phyloP scores from a whole-genome alignment of 2,888 invertebrate species.

The Eristalinus sepulchralis region DNA sequence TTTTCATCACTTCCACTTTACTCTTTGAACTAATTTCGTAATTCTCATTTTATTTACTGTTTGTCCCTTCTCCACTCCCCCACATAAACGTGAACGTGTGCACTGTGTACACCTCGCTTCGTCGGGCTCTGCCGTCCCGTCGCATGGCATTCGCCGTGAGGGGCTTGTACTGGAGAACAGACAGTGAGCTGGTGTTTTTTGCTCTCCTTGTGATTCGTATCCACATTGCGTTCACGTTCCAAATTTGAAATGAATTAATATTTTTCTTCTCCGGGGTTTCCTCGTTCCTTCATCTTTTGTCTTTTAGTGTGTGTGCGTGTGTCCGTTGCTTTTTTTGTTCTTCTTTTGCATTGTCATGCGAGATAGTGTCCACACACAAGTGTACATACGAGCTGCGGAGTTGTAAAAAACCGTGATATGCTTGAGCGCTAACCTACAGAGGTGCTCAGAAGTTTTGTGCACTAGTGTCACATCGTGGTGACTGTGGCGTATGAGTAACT shows the following conservation, averaged over 20 bases:
- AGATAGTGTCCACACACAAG: constrained; percentile 18
- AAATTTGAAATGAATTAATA: constrained; percentile 66
- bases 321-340: constrained; percentile 28
- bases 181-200: constrained; percentile 23
- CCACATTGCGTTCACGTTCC: constrained; percentile 21
- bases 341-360: constrained; percentile 51
- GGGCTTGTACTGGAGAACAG: not conserved
- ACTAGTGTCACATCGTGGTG: not conserved
- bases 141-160: constrained; percentile 18
- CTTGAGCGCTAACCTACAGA: constrained; percentile 44
- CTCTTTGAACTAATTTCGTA: constrained; percentile 70
- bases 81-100: constrained; percentile 1
- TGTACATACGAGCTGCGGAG: constrained; percentile 15
- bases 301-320: not conserved
- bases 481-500: constrained; percentile 60
- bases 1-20: constrained; percentile 60
- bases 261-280: constrained; percentile 22
- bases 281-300: constrained; percentile 7
- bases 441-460: constrained; percentile 35
- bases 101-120: not conserved
- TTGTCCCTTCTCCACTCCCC: constrained; percentile 46
- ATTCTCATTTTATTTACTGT: constrained; percentile 69
- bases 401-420: constrained; percentile 57
- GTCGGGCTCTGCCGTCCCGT: constrained; percentile 16
- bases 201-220: constrained; percentile 30